Base-by-base conservation (phyloP, 2,797 vertebrate species). In the Acrossocheilus wenchowensis region DNA sequence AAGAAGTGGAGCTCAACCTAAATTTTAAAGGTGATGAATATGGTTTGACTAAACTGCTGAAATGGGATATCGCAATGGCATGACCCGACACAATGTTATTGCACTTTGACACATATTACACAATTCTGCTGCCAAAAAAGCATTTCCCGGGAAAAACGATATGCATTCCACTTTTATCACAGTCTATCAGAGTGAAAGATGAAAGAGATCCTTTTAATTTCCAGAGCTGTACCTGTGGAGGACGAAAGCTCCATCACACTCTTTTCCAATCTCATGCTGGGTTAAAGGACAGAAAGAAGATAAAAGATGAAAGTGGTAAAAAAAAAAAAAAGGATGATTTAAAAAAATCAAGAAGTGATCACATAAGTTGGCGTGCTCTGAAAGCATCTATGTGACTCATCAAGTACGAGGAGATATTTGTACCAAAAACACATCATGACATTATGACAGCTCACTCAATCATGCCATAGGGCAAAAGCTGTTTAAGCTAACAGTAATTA, bases 221-320 rank as follows among this genome's bases (percentile, higher is more conserved):
- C 64, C 62, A 80, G 36, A 62, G 60, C 30, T 45, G 0, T 9
- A 36, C 11, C 64, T 75, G 57, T 68, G 78, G 34, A 80, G 69
- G 21, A 66, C 14, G 14, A 34, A 62, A 75, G 78, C 60, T 34
- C 21, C 34, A 45, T 86, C 84, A 74, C 81, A 78, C 81, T 92
- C 92, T 87, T 41, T 12, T 85, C 75, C 85, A 81, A 90, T 92
- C 91, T 87, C 74, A 74, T 6, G 68, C 57, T 73, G 86, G 60
- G 52, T 87, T 89, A 77, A 15, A 75, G 69, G 74, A 91, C 21
- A 74, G 73, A 78, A 26, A 78, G 43, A 41, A 73, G 30, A 52
- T 60, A 62, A 5, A 34, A 54, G 80, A 64, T 41, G 57, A 50
- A 75, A 82, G 74, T 54, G 19, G 19, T 23, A 30, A 5, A 71